Percentiles rank a stretch among this genome's conserved stretches.
Conservation (phyloP, 2,113 vertebrate genomes). For the Lethenteron reissneri region DNA sequence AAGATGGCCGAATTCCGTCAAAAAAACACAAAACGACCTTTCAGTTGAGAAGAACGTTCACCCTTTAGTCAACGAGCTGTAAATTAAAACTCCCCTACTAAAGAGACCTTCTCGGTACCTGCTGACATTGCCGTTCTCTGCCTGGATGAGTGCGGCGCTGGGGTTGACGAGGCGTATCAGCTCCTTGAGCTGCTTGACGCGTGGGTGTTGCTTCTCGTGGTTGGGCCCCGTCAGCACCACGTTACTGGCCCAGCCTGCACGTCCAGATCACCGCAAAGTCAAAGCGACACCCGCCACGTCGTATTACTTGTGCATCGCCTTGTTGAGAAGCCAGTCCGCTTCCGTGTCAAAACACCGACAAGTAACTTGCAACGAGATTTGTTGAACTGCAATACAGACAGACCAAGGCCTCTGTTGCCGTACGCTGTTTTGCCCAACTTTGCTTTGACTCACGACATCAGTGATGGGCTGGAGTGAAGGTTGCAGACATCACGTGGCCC, state of each 20-base stretch:
- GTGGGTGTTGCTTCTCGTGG: slow-evolving; percentile 40
- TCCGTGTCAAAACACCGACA: too few species aligned
- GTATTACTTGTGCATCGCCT: too few species aligned
- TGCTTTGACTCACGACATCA: too few species aligned
- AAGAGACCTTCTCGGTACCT: slow-evolving; percentile 24
- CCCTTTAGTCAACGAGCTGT: not conserved
- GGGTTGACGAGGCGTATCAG: slow-evolving; percentile 63
- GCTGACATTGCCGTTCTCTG: slow-evolving; percentile 57
- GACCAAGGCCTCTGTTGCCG: too few species aligned
- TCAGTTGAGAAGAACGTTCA: not conserved
- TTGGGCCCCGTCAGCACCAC: slow-evolving; percentile 63
- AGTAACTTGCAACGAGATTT: too few species aligned
- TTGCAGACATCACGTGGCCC: too few species aligned
- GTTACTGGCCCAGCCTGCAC: slow-evolving; percentile 52
- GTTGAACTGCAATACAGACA: too few species aligned
- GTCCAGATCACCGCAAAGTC: slow-evolving; percentile 10
- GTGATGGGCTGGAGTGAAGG: too few species aligned
- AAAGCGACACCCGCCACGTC: too few species aligned
- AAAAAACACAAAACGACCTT: not conserved
- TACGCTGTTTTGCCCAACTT: too few species aligned
- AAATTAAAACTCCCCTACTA: not conserved
- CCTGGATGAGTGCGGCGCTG: slow-evolving; percentile 43
- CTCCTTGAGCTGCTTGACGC: slow-evolving; percentile 46
- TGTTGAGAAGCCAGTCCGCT: too few species aligned
- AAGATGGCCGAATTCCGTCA: not conserved